A percentile compares a stretch with the other conserved stretches of the same genome.
Evolutionary conservation across 1,140 invertebrate species (phyloP).

Genomic region (Condylostylus longicornis): DNA sequence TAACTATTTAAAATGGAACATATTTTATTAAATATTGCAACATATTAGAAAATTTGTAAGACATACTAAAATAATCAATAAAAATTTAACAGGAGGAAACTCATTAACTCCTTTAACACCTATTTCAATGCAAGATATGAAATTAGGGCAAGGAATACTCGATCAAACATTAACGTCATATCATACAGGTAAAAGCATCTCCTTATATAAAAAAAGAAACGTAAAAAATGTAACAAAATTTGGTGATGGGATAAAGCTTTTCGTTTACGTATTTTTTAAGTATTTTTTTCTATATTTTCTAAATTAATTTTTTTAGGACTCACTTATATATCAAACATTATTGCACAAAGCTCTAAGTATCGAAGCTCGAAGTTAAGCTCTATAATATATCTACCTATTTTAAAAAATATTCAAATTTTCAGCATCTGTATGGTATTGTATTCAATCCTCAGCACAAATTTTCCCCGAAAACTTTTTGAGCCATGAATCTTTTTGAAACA

Average conservation of each 20-base stretch:
- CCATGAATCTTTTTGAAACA: too few relatives aligned
- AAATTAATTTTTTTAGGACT: too few relatives aligned
- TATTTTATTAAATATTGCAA: neutral
- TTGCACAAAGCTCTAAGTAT: too few relatives aligned
- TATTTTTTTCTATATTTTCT: conserved; percentile 9
- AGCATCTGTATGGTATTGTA: too few relatives aligned
- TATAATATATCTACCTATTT: too few relatives aligned
- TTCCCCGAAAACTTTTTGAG: too few relatives aligned
- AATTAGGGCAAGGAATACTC: conserved; percentile 42
- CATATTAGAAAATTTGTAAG: neutral
- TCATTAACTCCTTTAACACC: conserved; percentile 58
- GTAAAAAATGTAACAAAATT: conserved; percentile 3
- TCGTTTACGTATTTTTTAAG: conserved; percentile 2
- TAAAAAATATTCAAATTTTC: too few relatives aligned
- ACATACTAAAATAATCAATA: conserved; percentile 2
- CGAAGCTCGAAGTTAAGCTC: too few relatives aligned
- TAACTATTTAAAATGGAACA: too few relatives aligned
- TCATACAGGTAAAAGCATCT: conserved; percentile 40
- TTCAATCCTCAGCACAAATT: too few relatives aligned
- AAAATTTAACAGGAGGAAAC: conserved; percentile 37
- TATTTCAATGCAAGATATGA: conserved; percentile 65
- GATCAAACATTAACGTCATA: conserved; percentile 49
- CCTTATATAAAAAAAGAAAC: neutral
- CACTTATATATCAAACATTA: too few relatives aligned
- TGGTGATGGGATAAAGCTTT: neutral